These are phyloP conservation scores for Gymnocheta viridis DNA, from an alignment of 2,888 invertebrate genomes.

Conservation along the genomic window DNA sequence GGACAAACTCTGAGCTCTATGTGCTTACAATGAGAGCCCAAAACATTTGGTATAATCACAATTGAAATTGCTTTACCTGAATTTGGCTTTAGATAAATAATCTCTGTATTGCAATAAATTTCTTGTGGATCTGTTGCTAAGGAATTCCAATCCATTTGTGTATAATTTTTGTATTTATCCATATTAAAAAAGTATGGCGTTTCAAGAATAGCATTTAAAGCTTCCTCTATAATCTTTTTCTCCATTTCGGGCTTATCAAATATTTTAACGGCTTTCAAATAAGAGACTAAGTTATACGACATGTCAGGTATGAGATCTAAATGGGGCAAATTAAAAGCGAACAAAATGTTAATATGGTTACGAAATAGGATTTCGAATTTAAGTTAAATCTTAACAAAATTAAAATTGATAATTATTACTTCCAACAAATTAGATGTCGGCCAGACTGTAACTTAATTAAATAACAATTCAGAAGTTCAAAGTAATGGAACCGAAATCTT, in stretches of 20 bases:
- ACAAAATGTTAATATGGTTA: too few relatives aligned
- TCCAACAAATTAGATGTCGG: too few relatives aligned
- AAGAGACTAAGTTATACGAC: constrained; percentile 72
- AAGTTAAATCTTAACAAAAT: too few relatives aligned
- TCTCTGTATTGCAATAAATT: constrained; percentile 76
- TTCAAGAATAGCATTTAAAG: constrained; percentile 72
- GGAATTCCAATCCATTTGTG: constrained; percentile 77
- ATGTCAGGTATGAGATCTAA: constrained; percentile 73
- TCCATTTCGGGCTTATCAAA: constrained; percentile 77
- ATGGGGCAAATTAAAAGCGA: too few relatives aligned
- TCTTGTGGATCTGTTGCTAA: constrained; percentile 78
- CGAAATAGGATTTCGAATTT: too few relatives aligned
- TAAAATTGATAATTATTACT: too few relatives aligned
- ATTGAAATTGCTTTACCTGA: constrained; percentile 76
- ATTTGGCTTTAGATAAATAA: constrained; percentile 77
- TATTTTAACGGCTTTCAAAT: constrained; percentile 73
- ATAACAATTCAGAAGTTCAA: too few relatives aligned
- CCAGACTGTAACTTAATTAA: too few relatives aligned
- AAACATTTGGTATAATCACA: constrained; percentile 76
- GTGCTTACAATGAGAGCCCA: constrained; percentile 74
- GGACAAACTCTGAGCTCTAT: constrained; percentile 77
- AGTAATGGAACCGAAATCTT: too few relatives aligned
- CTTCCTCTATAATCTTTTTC: constrained; percentile 75
- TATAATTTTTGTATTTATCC: constrained; percentile 74
- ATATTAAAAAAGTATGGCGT: constrained; percentile 76